Evolutionary conservation across 2,797 vertebrate species (phyloP), one percentile per base, ranked within the genome.

Genomic region (Intellagama lesueurii): DNA sequence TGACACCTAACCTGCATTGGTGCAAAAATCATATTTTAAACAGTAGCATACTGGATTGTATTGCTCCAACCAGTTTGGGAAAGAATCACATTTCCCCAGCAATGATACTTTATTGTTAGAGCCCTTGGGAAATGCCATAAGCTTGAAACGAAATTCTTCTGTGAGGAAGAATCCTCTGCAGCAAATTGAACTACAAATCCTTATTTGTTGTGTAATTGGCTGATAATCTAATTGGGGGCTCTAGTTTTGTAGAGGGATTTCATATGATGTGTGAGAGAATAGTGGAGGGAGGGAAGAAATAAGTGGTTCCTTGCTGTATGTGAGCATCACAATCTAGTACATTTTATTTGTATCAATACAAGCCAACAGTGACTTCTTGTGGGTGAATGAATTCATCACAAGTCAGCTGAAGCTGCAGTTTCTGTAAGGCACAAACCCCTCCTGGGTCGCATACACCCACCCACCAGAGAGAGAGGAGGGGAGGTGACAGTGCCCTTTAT

Each of bases 341-440:
- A n/a, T 7, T 52, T 81, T 30, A 35, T 75, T 32, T 32, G 35
- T 76, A n/a, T 81, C 32, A 49, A 8, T 28, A n/a, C 52, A 77
- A 73, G 49, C 16, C 86, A 87, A 85, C 77, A 79, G 86, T 82
- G 79, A 77, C 88, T 86, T 90, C 88, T 90, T 77, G 84, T 82
- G 84, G 88, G 30, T 76, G 76, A 86, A 86, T 40, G 47, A 77
- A 82, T 26, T 52, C 69, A 90, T 82, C 84, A 82, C 88, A 90
- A 77, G 70, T 76, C 26, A 68, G 19, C 6, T 8, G n/a, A 86
- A 86, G 35, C 11, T 56, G 35, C 72, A 66, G 24, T 68, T 81
- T 68, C 52, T 83, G 72, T 24, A 72, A 60, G 35, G 32, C 22
- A 44, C 19, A 77, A 8, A 69, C 24, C 22, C 66, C 47, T 32